A percentile compares a stretch with the other conserved stretches of the same genome.
Conservation (phyloP, 2,113 vertebrate genomes). For the Prunella himalayana region DNA sequence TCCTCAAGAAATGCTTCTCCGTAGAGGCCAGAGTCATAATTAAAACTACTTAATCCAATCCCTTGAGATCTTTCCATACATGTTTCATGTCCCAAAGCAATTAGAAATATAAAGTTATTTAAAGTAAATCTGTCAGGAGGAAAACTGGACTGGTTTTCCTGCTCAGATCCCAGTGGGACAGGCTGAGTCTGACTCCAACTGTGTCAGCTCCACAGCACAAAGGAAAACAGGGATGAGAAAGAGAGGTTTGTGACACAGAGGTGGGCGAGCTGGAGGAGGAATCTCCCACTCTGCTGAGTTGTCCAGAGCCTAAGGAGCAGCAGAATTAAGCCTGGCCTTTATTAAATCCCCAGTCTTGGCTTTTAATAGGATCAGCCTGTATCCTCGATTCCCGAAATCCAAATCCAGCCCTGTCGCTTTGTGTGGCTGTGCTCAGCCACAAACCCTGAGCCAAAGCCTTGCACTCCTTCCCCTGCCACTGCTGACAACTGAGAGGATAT, state of each 20-base stretch:
- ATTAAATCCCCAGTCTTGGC: background rate
- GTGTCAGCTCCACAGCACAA: background rate
- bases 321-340: background rate
- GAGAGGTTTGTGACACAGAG: background rate
- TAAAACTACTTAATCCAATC: conserved; percentile 37
- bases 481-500: background rate
- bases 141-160: conserved; percentile 39
- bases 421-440: background rate
- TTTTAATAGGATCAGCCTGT: background rate
- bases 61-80: conserved; percentile 26
- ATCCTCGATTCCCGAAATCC: background rate
- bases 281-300: background rate
- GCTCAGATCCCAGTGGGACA: background rate
- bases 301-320: background rate
- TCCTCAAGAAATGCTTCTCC: conserved; percentile 7
- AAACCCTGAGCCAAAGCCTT: background rate
- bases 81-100: conserved; percentile 19
- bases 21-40: background rate
- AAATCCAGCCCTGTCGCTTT: background rate
- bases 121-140: conserved; percentile 21
- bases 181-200: background rate
- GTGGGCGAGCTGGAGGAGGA: background rate
- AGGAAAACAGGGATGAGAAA: background rate
- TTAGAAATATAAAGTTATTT: conserved; percentile 34
- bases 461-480: background rate